Base-by-base conservation (phyloP, 1,140 invertebrate species). In the Drosophila novamexicana region DNA sequence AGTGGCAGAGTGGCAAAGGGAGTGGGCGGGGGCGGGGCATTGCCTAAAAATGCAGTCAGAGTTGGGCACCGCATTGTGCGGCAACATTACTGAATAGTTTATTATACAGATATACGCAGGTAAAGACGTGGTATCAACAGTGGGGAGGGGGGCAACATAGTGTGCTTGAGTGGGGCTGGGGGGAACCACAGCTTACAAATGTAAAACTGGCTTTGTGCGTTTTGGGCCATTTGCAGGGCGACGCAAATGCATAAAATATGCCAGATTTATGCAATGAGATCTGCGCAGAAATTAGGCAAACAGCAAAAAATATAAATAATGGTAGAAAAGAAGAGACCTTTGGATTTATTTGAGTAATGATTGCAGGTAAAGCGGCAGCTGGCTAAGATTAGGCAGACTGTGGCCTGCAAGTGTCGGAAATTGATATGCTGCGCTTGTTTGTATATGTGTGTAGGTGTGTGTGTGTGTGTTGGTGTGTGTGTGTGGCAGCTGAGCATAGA, bases 341-440 rank as follows among this genome's bases (percentile, higher is more conserved):
- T 65, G 18, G 14, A 54, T 65, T 45, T 56, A 44, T 56, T 44
- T 69, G 54, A 61, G 42, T 59, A 69, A 69, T 69, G 66, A 49
- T 67, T 67, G 65, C 65, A 67, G 44, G 44, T 58, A 57, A 57
- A 29, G 34, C 29, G 34, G 32, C 37, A 40, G 57, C 45, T 63
- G 59, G 44, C 62, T 65, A 45, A 67, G 69, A 80, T 79, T 79
- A 75, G 77, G 56, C 65, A 34, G 32, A 47, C 37, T 53, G 54
- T 29, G 32, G 39, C 54, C 73, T 83, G 81, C 80, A 84, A 83
- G 71, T 83, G 81, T 83, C 81, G 79, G 76, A 67, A 83, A 83
- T 83, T 83, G 81, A 83, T 83, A 39, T 58, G 34, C 44, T 22
- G 64, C 22, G 44, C 18, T 36, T 49, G 18, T 9, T 14, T 18